A percentile compares a stretch with the other conserved stretches of the same genome.
Conservation (phyloP, 2,113 vertebrate species). For the Bufo gargarizans region DNA sequence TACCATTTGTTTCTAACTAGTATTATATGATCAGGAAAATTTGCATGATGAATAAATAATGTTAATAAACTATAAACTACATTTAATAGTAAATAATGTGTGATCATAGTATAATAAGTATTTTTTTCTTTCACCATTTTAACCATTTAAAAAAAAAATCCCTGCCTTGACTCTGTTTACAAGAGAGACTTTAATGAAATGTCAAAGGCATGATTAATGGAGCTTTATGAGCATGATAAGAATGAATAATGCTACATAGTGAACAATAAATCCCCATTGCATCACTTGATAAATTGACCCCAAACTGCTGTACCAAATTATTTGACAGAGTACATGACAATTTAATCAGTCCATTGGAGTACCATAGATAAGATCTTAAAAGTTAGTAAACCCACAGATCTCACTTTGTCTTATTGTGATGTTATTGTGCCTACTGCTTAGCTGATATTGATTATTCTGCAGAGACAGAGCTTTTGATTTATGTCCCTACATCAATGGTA, state of each 20-base stretch:
- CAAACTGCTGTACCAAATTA: not conserved
- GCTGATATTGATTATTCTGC: not conserved
- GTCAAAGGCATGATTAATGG: conserved; percentile 8
- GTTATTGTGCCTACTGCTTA: not conserved
- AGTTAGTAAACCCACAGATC: not conserved
- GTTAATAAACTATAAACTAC: not conserved
- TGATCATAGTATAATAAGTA: not conserved
- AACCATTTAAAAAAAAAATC: not conserved
- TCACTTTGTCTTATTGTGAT: not conserved
- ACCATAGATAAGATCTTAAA: not conserved
- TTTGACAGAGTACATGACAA: conserved; percentile 8
- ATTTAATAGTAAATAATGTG: not conserved
- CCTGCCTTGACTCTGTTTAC: not conserved
- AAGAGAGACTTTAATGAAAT: conserved; percentile 9
- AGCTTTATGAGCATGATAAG: not conserved
- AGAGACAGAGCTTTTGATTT: conserved; percentile 11
- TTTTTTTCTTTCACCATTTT: not conserved
- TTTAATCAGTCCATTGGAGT: not conserved
- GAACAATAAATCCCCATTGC: not conserved
- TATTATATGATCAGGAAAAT: not conserved
- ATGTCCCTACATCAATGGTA: conserved; percentile 1
- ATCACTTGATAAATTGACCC: not conserved
- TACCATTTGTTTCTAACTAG: no score
- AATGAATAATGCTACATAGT: not conserved
- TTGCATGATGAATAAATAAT: not conserved